phyloP scores from a whole-genome alignment of 2,797 vertebrate genomes.

The Naso thynnoides region DNA sequence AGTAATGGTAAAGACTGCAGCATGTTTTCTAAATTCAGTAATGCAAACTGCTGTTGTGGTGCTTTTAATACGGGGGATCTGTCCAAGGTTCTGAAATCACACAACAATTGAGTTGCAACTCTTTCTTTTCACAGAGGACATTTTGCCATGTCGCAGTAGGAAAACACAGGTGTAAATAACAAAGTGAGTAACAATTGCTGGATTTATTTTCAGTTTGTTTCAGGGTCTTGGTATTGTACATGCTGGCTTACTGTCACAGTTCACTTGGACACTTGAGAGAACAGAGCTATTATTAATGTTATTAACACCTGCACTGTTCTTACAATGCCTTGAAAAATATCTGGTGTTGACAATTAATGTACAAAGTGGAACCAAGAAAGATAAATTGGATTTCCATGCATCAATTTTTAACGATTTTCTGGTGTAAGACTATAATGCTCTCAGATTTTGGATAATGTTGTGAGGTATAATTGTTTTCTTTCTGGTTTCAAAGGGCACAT shows the following conservation, averaged over 20 bases:
- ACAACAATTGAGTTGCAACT: background rate
- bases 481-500: no score
- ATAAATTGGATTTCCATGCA: no score
- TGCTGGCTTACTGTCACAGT: background rate
- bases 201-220: background rate
- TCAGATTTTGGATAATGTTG: no score
- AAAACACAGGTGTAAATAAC: background rate
- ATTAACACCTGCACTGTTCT: background rate
- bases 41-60: background rate
- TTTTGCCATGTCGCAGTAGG: background rate
- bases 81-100: constrained; percentile 26
- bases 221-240: background rate
- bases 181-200: background rate
- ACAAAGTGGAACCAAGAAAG: no score
- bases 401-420: no score
- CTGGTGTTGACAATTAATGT: background rate
- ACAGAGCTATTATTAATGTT: background rate
- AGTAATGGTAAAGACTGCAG: background rate
- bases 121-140: background rate
- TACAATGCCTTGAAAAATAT: background rate
- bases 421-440: no score
- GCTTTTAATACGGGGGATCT: constrained; percentile 7
- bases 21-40: background rate
- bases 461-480: no score
- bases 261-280: background rate